Evolutionary conservation across 2,888 invertebrate genomes (phyloP).

Genomic region (Allacma fusca): DNA sequence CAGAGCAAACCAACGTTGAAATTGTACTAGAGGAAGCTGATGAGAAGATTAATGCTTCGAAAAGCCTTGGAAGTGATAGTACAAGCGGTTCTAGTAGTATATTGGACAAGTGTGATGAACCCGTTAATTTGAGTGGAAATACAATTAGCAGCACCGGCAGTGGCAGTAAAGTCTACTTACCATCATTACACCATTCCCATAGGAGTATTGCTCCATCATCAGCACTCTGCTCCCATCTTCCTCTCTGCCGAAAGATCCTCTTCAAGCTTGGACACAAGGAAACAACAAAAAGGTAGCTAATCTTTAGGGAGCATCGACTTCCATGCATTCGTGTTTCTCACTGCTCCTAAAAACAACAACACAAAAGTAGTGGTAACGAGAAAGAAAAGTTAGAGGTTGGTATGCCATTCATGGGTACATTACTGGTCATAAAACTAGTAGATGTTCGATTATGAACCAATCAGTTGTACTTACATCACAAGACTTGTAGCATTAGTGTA

Average conservation of each 20-base stretch:
- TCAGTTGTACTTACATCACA: too few species aligned
- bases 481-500: too few species aligned
- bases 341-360: too few species aligned
- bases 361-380: too few species aligned
- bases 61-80: not conserved
- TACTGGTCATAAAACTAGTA: too few species aligned
- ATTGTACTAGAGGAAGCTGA: not conserved
- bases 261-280: slow-evolving; percentile 9
- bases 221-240: slow-evolving; percentile 24
- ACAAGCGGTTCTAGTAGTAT: not conserved
- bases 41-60: not conserved
- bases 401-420: too few species aligned
- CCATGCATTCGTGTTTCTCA: not conserved
- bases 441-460: too few species aligned
- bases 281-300: not conserved
- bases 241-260: slow-evolving; percentile 15
- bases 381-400: too few species aligned
- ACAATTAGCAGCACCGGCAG: not conserved
- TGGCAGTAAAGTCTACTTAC: slow-evolving; percentile 1
- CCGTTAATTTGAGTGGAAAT: not conserved
- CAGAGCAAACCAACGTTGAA: not conserved
- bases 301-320: not conserved
- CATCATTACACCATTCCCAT: not conserved
- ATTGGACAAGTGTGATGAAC: not conserved
- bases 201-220: not conserved